Evolutionary conservation across 2,113 vertebrate species (phyloP), one percentile per base, ranked within the genome.

Genomic region (Tachycineta bicolor): DNA sequence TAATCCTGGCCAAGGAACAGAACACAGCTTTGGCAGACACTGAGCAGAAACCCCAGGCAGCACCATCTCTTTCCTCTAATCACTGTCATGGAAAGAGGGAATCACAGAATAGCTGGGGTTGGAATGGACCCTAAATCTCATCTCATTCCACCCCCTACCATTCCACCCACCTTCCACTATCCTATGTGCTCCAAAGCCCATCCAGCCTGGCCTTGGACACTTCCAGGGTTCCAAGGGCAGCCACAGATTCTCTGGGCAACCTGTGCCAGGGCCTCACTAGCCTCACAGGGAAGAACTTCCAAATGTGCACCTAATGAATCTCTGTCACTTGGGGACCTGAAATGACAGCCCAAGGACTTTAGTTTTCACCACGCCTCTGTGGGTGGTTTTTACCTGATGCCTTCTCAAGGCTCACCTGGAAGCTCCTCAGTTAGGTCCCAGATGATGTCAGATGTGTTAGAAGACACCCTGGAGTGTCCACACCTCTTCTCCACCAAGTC

Each of bases 151-250:
- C 4, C 2, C 10, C 4, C 22, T 77, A 14, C 12, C 21, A 19
- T 14, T 37, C 37, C 37, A 37, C 37, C 37, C 34, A 56, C 0
- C 5, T 90, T 6, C 63, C 41, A 49, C 8, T 24, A 4, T 7
- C 21, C 41, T 47, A 83, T 17, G 31, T 34, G 21, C 17, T 83
- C 25, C 41, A 62, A 69, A 21, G 5, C 16, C 3, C 0, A 0
- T 41, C 62, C 70, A 69, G 0, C 16, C 47, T 33, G 63, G 10
- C 25, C 18, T 34, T 47, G 79, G 6, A 26, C 21, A 19, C 5
- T 83, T 15, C 39, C 87, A 83, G 55, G 16, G 24, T 41, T 75
- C 29, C 65, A 70, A 52, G 20, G 12, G 12, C 22, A 67, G 25
- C 11, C 53, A 43, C 52, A 73, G 13, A n/a, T 80, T 60, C 67